phyloP scores from a whole-genome alignment of 2,888 invertebrate genomes.

The Acanthosepion lycidas region DNA sequence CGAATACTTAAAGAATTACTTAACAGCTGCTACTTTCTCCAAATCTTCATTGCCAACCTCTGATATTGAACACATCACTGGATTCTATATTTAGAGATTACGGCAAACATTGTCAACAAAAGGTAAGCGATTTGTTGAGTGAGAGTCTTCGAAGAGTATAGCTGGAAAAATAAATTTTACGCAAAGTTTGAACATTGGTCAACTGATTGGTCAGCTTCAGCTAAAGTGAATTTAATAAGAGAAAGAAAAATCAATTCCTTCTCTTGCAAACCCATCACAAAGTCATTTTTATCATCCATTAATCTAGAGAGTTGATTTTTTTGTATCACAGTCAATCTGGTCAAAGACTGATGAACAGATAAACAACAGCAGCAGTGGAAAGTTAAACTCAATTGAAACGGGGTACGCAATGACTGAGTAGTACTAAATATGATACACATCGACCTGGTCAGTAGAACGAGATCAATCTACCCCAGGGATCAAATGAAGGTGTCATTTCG shows the following conservation, averaged over 20 bases:
- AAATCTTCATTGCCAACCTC: too few relatives aligned
- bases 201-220: background rate
- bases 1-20: too few relatives aligned
- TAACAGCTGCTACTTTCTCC: too few relatives aligned
- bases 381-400: background rate
- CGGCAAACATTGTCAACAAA: too few relatives aligned
- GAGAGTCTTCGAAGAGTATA: background rate
- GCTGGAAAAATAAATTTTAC: background rate
- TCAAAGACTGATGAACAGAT: background rate
- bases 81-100: too few relatives aligned
- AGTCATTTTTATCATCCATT: background rate
- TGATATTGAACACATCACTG: too few relatives aligned
- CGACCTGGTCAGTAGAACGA: too few relatives aligned
- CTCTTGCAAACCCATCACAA: background rate
- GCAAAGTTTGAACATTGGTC: background rate
- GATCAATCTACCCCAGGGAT: too few relatives aligned
- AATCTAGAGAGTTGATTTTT: background rate
- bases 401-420: too few relatives aligned
- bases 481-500: too few relatives aligned
- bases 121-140: background rate
- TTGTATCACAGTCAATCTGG: background rate
- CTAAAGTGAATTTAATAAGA: background rate
- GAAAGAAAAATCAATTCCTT: background rate
- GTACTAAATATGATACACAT: too few relatives aligned
- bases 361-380: background rate